Evolutionary conservation across 2,113 vertebrate species (phyloP), one percentile per base, ranked within the genome.

Genomic region (Columbina picui): DNA sequence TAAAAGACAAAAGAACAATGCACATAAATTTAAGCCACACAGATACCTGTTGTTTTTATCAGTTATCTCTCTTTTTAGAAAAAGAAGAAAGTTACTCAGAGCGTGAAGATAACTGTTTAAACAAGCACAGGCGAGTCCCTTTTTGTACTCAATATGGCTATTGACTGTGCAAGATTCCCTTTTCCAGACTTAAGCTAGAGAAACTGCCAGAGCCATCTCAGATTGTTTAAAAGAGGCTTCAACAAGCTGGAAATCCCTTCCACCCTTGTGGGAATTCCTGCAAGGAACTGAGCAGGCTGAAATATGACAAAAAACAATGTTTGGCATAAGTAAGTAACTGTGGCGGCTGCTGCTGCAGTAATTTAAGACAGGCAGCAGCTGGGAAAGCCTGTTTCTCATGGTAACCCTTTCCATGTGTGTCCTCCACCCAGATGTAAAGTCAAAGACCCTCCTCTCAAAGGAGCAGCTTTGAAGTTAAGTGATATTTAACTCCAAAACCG

Each of bases 381-480:
- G 82, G 73, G 67, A 63, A 79, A 61, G 52, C 73, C 77, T 78
- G 68, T 52, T 77, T 93, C 89, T 96, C 81, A 43, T 92, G 69
- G 89, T 91, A 93, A 92, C 75, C 61, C 57, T 56, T 73, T 94
- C 94, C 96, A 93, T 70, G 76, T 84, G 91, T 57, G 45, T 79
- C 73, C 80, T 89, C 71, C 81, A 91, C 76, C 85, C 95, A 95
- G 93, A 93, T 73, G 88, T 90, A 97, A 95, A 96, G 89, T 84
- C 91, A 94, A 89, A 94, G 90, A 88, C 76, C 32, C 69, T 92
- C 69, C 45, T 95, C 94, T 90, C 87, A 93, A 61, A 97, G 50
- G 79, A 94, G 65, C 41, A 74, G 74, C 96, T 97, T 96, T 96
- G 94, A 97, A 97, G 96, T 90, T 87, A 81, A 84, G 83, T 90